Conservation (phyloP, 2,888 invertebrate species). For the Itoplectis maculator region DNA sequence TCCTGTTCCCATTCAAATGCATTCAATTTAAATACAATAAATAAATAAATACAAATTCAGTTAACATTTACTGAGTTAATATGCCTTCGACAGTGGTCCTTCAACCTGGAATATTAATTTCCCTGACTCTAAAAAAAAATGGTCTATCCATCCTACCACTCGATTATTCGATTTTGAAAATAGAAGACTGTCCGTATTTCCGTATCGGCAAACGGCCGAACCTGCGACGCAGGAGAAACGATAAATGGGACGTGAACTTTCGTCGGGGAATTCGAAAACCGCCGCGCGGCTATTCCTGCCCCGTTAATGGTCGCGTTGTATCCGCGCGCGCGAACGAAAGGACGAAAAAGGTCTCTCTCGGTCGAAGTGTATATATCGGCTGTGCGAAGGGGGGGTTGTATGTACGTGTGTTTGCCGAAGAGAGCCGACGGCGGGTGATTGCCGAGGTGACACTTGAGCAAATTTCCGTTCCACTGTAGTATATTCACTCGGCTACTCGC, state of each 20-base stretch:
- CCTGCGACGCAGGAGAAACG: too few relatives aligned
- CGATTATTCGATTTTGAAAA: background rate
- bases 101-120: background rate
- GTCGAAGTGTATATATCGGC: slow-evolving; percentile 31
- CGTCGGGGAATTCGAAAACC: background rate
- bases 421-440: slow-evolving; percentile 29
- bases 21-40: too few relatives aligned
- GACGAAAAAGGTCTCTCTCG: slow-evolving; percentile 31
- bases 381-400: too few relatives aligned
- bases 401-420: slow-evolving; percentile 51
- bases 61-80: too few relatives aligned
- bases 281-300: background rate
- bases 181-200: background rate
- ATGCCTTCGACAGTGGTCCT: too few relatives aligned
- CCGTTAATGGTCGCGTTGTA: slow-evolving; percentile 11
- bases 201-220: background rate
- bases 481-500: slow-evolving; percentile 62
- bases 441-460: slow-evolving; percentile 61
- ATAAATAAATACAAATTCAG: too few relatives aligned
- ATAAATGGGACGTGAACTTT: background rate
- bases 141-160: too few relatives aligned
- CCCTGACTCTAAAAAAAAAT: background rate
- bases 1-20: too few relatives aligned
- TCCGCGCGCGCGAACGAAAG: slow-evolving; percentile 22
- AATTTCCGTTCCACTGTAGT: slow-evolving; percentile 64